Evolutionary conservation across 2,113 vertebrate genomes (phyloP).

Genomic region (Nyctereutes procyonoides): DNA sequence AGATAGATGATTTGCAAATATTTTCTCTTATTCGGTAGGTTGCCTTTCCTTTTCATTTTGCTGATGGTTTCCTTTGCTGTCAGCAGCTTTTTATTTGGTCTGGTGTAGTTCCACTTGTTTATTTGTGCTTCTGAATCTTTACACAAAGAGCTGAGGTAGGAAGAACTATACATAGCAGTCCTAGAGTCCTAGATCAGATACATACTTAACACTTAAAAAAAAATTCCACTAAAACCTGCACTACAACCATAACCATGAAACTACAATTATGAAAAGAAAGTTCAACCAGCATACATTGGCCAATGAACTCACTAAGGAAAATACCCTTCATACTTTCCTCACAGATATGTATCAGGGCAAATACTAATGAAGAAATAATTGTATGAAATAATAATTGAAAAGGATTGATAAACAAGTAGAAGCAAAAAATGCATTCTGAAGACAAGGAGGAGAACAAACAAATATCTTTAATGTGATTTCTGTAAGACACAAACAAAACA

Average conservation of each 20-base stretch:
- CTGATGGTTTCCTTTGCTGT: not conserved
- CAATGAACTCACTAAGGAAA: not conserved
- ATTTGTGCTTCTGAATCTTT: not conserved
- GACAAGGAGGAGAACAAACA: not conserved
- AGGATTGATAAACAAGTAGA: not conserved
- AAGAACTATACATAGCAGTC: not conserved
- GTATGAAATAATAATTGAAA: not conserved
- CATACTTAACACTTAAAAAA: not conserved
- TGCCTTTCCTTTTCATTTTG: not conserved
- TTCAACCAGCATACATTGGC: not conserved
- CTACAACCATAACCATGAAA: not conserved
- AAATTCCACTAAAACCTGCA: not conserved
- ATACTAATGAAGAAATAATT: not conserved
- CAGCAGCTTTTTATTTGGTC: not conserved
- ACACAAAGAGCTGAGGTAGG: not conserved
- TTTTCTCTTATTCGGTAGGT: not conserved
- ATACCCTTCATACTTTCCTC: not conserved
- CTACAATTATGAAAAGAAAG: not conserved
- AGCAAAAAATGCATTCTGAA: not conserved
- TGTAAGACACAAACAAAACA: not conserved
- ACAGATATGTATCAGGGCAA: not conserved
- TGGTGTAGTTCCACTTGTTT: not conserved
- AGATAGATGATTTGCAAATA: not conserved
- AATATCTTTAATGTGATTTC: not conserved
- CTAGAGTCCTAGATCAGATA: not conserved